These are phyloP conservation scores for Smittia sp. DNA, from an alignment of 2,888 invertebrate species.

Conservation along the genomic window DNA sequence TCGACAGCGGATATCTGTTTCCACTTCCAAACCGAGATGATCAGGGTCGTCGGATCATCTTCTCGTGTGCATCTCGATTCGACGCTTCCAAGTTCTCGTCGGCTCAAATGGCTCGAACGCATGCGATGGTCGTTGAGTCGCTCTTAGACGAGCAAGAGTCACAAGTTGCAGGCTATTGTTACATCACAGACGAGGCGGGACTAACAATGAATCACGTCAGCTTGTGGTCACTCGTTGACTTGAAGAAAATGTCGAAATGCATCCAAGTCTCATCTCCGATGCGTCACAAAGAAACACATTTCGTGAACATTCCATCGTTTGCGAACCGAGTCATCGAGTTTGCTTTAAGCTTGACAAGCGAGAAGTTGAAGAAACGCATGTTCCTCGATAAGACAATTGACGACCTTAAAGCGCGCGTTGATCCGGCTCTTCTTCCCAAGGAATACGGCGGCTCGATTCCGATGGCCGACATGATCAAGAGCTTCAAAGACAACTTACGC, in stretches of 20 bases:
- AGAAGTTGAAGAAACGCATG: conserved; percentile 78
- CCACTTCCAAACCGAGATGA: conserved; percentile 72
- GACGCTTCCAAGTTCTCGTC: conserved; percentile 75
- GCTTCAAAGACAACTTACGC: conserved; percentile 64
- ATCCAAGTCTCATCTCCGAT: conserved; percentile 85
- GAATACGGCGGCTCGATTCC: conserved; percentile 87
- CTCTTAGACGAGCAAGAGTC: conserved; percentile 81
- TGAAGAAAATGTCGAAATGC: conserved; percentile 72
- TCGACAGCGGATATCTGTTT: conserved; percentile 75
- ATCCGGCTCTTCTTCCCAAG: conserved; percentile 74
- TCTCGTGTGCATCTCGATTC: conserved; percentile 76
- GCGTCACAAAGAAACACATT: conserved; percentile 85
- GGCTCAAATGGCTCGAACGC: conserved; percentile 79
- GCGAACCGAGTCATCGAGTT: conserved; percentile 81
- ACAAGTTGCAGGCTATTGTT: conserved; percentile 79
- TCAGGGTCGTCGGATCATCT: conserved; percentile 72
- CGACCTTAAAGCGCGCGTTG: conserved; percentile 68
- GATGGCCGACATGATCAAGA: conserved; percentile 75
- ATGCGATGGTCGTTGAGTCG: conserved; percentile 80
- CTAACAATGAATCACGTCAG: conserved; percentile 81
- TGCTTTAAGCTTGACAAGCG: conserved; percentile 74
- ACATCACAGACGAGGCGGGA: conserved; percentile 78
- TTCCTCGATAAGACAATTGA: conserved; percentile 74
- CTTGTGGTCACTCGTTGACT: conserved; percentile 76
- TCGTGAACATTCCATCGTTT: conserved; percentile 78